Conservation (phyloP, 2,113 vertebrate genomes). For the Carlito syrichta region DNA sequence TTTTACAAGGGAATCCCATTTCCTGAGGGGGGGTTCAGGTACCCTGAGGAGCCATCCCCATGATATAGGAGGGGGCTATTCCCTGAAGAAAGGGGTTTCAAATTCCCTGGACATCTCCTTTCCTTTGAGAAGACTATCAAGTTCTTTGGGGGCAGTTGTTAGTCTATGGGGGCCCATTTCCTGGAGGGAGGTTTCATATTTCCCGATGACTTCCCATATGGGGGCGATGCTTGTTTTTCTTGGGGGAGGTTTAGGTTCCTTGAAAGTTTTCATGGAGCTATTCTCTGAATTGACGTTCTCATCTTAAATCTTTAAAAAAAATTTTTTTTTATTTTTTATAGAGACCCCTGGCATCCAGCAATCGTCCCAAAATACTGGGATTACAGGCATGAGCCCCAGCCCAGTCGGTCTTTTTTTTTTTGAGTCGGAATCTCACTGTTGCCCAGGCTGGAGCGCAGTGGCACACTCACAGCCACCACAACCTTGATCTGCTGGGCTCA, state of each 20-base stretch:
- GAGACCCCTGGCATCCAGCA: no score
- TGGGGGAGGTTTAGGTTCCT: not conserved
- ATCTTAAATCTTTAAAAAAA: no score
- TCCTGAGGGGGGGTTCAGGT: not conserved
- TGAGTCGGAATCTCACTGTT: no score
- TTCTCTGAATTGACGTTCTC: not conserved
- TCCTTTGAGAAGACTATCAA: not conserved
- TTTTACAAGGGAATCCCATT: not conserved
- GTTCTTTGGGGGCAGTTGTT: not conserved
- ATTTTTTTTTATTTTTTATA: no score
- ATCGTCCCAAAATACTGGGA: no score
- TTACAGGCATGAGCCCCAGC: no score
- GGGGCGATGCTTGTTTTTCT: no score
- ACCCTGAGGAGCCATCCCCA: not conserved
- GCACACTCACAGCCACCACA: no score
- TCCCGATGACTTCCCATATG: not conserved
- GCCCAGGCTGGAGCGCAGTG: no score
- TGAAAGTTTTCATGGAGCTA: not conserved
- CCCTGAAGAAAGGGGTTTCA: not conserved
- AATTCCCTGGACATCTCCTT: not conserved
- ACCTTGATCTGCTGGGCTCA: no score
- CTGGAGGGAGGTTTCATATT: not conserved
- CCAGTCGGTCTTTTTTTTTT: no score
- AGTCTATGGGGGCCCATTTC: not conserved
- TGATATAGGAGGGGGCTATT: not conserved